Evolutionary conservation across 1,140 invertebrate species (phyloP), one percentile per base, ranked within the genome.

Genomic region (Helicoverpa zea): DNA sequence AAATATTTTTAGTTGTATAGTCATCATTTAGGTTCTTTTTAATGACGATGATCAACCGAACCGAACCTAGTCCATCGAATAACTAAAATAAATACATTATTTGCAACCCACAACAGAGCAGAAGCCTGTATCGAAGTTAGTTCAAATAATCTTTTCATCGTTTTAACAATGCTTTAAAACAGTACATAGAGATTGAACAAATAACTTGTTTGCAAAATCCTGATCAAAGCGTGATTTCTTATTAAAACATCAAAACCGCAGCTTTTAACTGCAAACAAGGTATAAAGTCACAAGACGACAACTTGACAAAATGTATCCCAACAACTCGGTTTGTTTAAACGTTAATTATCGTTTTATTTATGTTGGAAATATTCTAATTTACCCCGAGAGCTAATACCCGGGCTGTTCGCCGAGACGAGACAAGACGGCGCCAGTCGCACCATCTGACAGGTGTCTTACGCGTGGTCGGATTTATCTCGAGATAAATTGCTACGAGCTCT

Each of bases 311-410:
- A 89, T 88, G 83, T 82, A 89, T 91, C 89, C 84, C 84, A 90
- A 86, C 84, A 86, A 75, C 84, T 84, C 80, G 83, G 85, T 88
- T 90, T 91, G 89, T 91, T 90, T 89, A 85, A 86, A 87, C 83
- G 88, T 89, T 93, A 91, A 91, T 91, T 90, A 88, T 87, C 83
- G 85, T 88, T 91, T 89, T 91, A 92, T 91, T 90, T 93, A 90
- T 89, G 88, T 91, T 85, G 85, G 88, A 87, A 88, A 91, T 91
- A 91, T 90, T 92, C 87, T 91, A 90, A 91, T 91, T 89, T 85
- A 88, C 83, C 84, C 82, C 56, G 66, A 87, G 87, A 87, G 87
- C 84, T 88, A 87, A 88, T 87, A 82, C 87, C 83, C 56, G 83
- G n/a, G 70, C 79, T 80, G 84, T 80, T 82, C 80, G 79, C 66